These are phyloP conservation scores for western clawed frog (Xenopus tropicalis) DNA, from an alignment of 2,113 vertebrate species.

Conservation along the genomic window UCB_Xtro_10.0 CM004446.2:99099001-99099500, in stretches of 20 bases:
- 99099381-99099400: background rate
- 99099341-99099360: background rate
- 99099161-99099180: conserved; percentile 6
- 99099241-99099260: conserved; percentile 26
- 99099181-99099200: conserved; percentile 35
- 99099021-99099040: too few relatives aligned
- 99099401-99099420: conserved; percentile 9
- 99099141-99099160: background rate
- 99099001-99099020: too few relatives aligned
- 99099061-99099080: too few relatives aligned
- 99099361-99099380: conserved; percentile 3
- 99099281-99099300: conserved; percentile 17
- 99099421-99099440: background rate
- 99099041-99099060: too few relatives aligned
- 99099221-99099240: conserved; percentile 26
- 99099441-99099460: conserved; percentile 8
- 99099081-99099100: conserved; percentile 5
- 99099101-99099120: conserved; percentile 16
- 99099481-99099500: conserved; percentile 21
- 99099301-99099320: conserved; percentile 18
- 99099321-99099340: background rate
- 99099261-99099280: conserved; percentile 8
- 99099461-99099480: conserved; percentile 24
- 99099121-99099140: background rate
- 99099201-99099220: conserved; percentile 16